Evolutionary conservation across 2,888 invertebrate genomes (phyloP).

Genomic region (Dermolepida albohirtum): DNA sequence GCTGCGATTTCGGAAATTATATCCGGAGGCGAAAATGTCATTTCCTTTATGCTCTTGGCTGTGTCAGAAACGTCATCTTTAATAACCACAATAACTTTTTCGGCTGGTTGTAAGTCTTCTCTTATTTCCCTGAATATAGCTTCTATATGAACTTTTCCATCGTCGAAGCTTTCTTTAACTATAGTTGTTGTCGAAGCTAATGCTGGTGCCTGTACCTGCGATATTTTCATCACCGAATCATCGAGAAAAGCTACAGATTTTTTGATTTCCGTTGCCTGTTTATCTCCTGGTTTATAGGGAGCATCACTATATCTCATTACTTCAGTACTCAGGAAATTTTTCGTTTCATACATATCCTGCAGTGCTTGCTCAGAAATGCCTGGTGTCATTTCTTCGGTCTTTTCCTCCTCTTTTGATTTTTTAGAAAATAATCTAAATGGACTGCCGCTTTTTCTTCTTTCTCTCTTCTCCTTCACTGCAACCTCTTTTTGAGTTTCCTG

Average conservation of each 20-base stretch:
- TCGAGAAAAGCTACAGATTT: conserved; percentile 35
- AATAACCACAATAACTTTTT: conserved; percentile 68
- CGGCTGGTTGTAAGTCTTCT: conserved; percentile 63
- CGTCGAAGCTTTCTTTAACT: conserved; percentile 6
- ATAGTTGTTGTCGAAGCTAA: conserved; percentile 14
- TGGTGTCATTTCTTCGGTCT: conserved; percentile 32
- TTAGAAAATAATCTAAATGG: conserved; percentile 44
- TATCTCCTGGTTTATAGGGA: conserved; percentile 18
- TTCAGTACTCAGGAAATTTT: conserved; percentile 49
- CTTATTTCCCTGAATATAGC: conserved; percentile 23
- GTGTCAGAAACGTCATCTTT: conserved; percentile 67
- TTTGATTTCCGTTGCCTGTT: conserved; percentile 29
- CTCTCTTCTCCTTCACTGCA: conserved; percentile 39
- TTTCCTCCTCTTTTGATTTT: conserved; percentile 41
- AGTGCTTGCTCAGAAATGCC: conserved; percentile 38
- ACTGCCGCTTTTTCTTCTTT: conserved; percentile 43
- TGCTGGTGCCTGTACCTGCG: conserved; percentile 4
- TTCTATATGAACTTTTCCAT: conserved; percentile 26
- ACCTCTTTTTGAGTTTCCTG: conserved; percentile 20
- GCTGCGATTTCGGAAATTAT: conserved; percentile 27
- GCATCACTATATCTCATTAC: conserved; percentile 48
- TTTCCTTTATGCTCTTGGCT: conserved; percentile 24
- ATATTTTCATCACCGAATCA: too few species aligned
- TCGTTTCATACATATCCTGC: conserved; percentile 45
- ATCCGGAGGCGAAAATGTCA: conserved; percentile 25